Conservation (phyloP, 2,888 invertebrate species). For the Drosophila monieri region DNA sequence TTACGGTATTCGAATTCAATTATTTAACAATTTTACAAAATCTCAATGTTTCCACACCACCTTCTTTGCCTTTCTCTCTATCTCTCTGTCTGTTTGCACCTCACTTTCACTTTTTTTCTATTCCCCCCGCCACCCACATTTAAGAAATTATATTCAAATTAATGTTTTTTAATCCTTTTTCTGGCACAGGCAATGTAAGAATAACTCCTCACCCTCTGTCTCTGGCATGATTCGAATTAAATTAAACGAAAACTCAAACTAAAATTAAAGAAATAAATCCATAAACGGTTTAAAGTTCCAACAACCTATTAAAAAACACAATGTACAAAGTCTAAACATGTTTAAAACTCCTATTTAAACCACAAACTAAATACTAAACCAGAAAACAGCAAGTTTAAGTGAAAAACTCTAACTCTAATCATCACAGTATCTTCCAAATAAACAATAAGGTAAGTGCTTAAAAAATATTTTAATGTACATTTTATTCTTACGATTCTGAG, state of each 20-base stretch:
- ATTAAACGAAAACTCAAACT: constrained; percentile 40
- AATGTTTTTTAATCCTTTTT: constrained; percentile 33
- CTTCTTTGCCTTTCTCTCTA: constrained; percentile 12
- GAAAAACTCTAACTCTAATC: constrained; percentile 8
- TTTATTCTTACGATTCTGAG: constrained; percentile 37
- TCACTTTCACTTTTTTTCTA: constrained; percentile 42
- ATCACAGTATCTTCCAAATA: constrained; percentile 15
- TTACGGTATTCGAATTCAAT: constrained; percentile 1
- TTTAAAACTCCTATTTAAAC: constrained; percentile 25
- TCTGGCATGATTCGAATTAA: constrained; percentile 45
- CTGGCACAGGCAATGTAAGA: constrained; percentile 42
- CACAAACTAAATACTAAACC: constrained; percentile 2
- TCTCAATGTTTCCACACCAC: constrained; percentile 35
- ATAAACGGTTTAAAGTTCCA: constrained; percentile 74
- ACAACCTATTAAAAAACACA: constrained; percentile 48
- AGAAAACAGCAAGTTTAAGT: constrained; percentile 28
- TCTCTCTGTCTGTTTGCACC: constrained; percentile 42
- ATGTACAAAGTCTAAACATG: constrained; percentile 56
- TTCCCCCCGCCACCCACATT: constrained; percentile 23
- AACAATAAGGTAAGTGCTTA: constrained; percentile 23
- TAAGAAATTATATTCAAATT: constrained; percentile 21
- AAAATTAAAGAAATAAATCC: constrained; percentile 46
- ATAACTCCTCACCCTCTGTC: constrained; percentile 29
- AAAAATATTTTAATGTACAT: constrained; percentile 1
- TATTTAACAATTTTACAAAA: constrained; percentile 24